These are phyloP conservation scores for Atrina japonica DNA, from an alignment of 2,888 invertebrate genomes.

Conservation along the genomic window DNA sequence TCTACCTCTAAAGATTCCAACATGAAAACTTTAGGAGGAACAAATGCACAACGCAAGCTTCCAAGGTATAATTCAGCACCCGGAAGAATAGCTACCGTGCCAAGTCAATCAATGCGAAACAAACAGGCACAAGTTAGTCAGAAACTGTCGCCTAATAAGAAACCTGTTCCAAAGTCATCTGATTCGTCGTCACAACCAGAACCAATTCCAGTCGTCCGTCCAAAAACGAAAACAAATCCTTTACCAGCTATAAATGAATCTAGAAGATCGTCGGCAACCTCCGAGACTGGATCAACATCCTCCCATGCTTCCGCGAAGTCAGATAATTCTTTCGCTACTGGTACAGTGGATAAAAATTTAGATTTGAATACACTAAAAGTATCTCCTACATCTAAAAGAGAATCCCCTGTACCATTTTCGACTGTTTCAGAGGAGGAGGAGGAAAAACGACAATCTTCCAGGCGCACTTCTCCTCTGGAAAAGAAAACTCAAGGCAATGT, in stretches of 20 bases:
- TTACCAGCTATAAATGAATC: background rate
- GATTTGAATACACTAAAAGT: slow-evolving; percentile 56
- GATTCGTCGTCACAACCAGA: background rate
- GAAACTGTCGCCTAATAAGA: slow-evolving; percentile 48
- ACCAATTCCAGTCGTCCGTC: slow-evolving; percentile 1
- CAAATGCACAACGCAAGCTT: slow-evolving; percentile 57
- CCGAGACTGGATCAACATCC: slow-evolving; percentile 22
- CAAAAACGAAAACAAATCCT: slow-evolving; percentile 1
- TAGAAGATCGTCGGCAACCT: slow-evolving; percentile 27
- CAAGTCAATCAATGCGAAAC: slow-evolving; percentile 58
- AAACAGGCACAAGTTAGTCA: slow-evolving; percentile 40
- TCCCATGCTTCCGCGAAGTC: slow-evolving; percentile 14
- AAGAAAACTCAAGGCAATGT: slow-evolving; percentile 45
- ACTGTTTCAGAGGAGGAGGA: slow-evolving; percentile 40
- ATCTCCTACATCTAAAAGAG: slow-evolving; percentile 35
- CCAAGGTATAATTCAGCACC: slow-evolving; percentile 73
- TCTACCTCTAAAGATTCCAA: slow-evolving; percentile 42
- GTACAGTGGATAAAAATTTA: slow-evolving; percentile 41
- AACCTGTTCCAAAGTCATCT: slow-evolving; percentile 43
- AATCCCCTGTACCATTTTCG: slow-evolving; percentile 32
- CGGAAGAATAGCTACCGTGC: slow-evolving; percentile 71
- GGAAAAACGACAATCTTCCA: slow-evolving; percentile 52
- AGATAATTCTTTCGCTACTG: slow-evolving; percentile 35
- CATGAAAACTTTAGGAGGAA: slow-evolving; percentile 55
- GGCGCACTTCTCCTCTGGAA: slow-evolving; percentile 50